Conservation (phyloP, 2,888 invertebrate genomes). For the Brachyptera putata region DNA sequence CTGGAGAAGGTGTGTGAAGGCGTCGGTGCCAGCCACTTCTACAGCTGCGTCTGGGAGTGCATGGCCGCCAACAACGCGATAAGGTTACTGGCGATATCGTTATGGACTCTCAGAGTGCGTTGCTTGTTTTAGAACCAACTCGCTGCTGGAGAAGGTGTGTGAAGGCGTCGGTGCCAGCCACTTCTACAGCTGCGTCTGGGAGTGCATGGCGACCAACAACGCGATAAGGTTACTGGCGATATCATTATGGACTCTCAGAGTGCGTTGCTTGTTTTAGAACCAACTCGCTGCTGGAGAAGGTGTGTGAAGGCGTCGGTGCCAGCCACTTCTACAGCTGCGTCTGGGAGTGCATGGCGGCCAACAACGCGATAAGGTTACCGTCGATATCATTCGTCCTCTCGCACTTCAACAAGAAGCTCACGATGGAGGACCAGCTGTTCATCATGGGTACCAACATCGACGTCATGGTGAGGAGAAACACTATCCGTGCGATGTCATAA, state of each 20-base stretch:
- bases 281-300: conserved; percentile 60
- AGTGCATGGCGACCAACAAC: conserved; percentile 75
- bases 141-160: conserved; percentile 64
- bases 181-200: conserved; percentile 87
- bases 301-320: conserved; percentile 71
- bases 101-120: too few species aligned
- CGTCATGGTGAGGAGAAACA: conserved; percentile 64
- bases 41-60: conserved; percentile 84
- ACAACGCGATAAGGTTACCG: conserved; percentile 73
- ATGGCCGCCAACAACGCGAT: conserved; percentile 75
- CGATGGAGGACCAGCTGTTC: conserved; percentile 76
- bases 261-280: too few species aligned
- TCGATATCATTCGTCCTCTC: conserved; percentile 74
- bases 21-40: conserved; percentile 74
- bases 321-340: conserved; percentile 80
- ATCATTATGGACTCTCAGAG: too few species aligned
- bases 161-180: conserved; percentile 69
- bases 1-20: conserved; percentile 69
- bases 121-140: conserved; percentile 55
- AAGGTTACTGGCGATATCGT: conserved; percentile 75
- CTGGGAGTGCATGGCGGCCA: conserved; percentile 81
- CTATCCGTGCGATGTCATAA: too few species aligned
- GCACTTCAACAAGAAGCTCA: conserved; percentile 72
- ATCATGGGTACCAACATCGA: conserved; percentile 81
- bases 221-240: conserved; percentile 77